A percentile compares a stretch with the other conserved stretches of the same genome.
Conservation (phyloP, 1,140 invertebrate genomes). For the Drosophila ohnishii region DNA sequence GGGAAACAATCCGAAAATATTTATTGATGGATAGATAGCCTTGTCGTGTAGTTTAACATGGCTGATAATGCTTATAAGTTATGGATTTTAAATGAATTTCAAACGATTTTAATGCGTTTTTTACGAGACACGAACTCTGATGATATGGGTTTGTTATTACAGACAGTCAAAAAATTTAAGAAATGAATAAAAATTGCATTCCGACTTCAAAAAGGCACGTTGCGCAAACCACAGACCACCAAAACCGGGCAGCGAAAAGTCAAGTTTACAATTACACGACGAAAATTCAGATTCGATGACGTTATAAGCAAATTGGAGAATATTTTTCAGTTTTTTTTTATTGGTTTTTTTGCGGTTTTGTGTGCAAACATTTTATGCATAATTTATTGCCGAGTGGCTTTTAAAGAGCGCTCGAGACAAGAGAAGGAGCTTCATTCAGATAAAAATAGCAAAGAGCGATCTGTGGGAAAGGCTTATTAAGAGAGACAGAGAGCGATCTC, state of each 20-base stretch:
- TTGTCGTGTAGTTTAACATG: conserved; percentile 44
- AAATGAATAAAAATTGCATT: conserved; percentile 51
- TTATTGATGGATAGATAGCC: conserved; percentile 34
- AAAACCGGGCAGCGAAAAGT: conserved; percentile 20
- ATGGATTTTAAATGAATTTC: conserved; percentile 72
- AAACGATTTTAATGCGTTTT: conserved; percentile 71
- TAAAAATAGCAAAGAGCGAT: conserved; percentile 33
- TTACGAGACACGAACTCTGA: conserved; percentile 51
- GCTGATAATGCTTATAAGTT: conserved; percentile 48
- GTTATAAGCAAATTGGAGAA: conserved; percentile 31
- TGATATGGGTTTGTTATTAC: conserved; percentile 64
- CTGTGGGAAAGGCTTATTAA: conserved; percentile 31
- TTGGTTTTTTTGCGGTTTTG: conserved; percentile 33
- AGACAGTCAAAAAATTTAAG: conserved; percentile 19
- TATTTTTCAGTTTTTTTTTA: background rate
- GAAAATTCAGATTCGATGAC: conserved; percentile 69
- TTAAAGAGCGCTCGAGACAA: conserved; percentile 26
- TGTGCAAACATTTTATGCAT: conserved; percentile 42
- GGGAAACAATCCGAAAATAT: conserved; percentile 21
- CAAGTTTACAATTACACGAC: conserved; percentile 64
- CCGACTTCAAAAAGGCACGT: conserved; percentile 52
- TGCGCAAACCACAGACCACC: conserved; percentile 60
- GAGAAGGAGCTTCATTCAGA: conserved; percentile 12
- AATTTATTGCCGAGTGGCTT: conserved; percentile 18
- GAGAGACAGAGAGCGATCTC: background rate